Percentiles rank a stretch among this genome's conserved stretches.
phyloP scores from a whole-genome alignment of 2,113 vertebrate genomes.

The Diglossa brunneiventris region DNA sequence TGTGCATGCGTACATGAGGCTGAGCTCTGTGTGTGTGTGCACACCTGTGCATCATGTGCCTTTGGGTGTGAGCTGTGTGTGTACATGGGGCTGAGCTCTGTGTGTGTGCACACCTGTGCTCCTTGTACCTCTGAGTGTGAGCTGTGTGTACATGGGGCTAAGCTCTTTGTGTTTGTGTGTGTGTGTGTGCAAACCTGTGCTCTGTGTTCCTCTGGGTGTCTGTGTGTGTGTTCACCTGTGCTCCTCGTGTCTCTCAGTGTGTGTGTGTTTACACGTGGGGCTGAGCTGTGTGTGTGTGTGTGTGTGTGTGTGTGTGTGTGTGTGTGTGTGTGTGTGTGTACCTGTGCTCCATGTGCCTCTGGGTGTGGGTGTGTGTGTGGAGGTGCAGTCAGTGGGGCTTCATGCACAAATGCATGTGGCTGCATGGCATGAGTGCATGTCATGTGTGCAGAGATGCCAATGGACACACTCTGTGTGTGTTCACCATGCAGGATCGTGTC shows the following conservation, averaged over 20 bases:
- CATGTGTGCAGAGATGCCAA: neutral
- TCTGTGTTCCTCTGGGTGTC: neutral
- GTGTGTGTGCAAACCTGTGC: neutral
- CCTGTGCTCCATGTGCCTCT: too few relatives aligned
- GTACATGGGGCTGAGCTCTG: too few relatives aligned
- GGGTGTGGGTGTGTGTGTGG: too few relatives aligned
- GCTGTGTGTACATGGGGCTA: too few relatives aligned
- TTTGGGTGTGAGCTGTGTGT: too few relatives aligned
- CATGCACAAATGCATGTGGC: accelerated
- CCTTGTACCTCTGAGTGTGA: neutral
- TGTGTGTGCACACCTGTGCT: neutral
- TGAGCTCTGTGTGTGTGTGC: neutral
- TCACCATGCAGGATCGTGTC: neutral
- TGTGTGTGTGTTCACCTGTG: neutral
- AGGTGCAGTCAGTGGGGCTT: neutral
- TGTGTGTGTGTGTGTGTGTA: too few relatives aligned
- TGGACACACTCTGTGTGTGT: accelerated
- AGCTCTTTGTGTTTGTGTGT: too few relatives aligned
- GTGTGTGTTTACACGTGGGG: too few relatives aligned
- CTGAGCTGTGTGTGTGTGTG: neutral
- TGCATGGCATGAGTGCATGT: accelerated
- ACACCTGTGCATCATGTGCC: too few relatives aligned
- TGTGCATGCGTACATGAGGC: too few relatives aligned
- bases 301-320: too few relatives aligned
- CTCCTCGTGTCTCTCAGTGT: neutral